phyloP scores from a whole-genome alignment of 1,140 invertebrate genomes.

The Neodiprion fabricii region DNA sequence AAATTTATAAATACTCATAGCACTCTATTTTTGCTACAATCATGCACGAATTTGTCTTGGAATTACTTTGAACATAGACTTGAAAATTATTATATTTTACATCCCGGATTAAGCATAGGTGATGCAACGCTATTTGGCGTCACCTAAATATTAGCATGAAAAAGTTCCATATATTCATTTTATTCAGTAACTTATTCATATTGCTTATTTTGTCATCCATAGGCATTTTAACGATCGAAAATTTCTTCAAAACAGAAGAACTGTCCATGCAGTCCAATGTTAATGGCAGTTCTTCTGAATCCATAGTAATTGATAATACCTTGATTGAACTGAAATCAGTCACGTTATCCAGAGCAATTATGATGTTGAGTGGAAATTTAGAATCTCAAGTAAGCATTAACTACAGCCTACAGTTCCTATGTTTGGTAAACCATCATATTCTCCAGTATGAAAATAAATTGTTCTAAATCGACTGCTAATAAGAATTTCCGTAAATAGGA shows the following conservation, averaged over 20 bases:
- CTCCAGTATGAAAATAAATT: conserved; percentile 11
- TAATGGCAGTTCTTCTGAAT: conserved; percentile 34
- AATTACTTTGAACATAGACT: too few relatives aligned
- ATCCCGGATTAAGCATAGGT: too few relatives aligned
- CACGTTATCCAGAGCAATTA: conserved; percentile 74
- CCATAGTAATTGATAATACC: conserved; percentile 72
- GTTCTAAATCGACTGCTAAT: neutral
- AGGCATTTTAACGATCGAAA: conserved; percentile 79
- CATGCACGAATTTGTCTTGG: too few relatives aligned
- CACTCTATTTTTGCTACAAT: neutral
- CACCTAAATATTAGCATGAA: too few relatives aligned
- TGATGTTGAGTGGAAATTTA: conserved; percentile 72
- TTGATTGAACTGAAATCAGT: conserved; percentile 72
- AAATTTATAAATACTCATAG: neutral
- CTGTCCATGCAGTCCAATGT: conserved; percentile 40
- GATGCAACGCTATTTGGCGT: neutral
- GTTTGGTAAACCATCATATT: conserved; percentile 5
- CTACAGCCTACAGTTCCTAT: conserved; percentile 18
- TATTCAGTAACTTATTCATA: too few relatives aligned
- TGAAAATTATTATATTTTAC: too few relatives aligned
- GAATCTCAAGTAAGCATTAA: conserved; percentile 69
- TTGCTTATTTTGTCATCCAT: conserved; percentile 21
- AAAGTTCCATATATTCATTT: too few relatives aligned
- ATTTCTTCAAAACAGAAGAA: conserved; percentile 77
- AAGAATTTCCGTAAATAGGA: conserved; percentile 61